These are phyloP conservation scores for Meandrusa payeni DNA, from an alignment of 2,888 invertebrate species.

Conservation along the genomic window DNA sequence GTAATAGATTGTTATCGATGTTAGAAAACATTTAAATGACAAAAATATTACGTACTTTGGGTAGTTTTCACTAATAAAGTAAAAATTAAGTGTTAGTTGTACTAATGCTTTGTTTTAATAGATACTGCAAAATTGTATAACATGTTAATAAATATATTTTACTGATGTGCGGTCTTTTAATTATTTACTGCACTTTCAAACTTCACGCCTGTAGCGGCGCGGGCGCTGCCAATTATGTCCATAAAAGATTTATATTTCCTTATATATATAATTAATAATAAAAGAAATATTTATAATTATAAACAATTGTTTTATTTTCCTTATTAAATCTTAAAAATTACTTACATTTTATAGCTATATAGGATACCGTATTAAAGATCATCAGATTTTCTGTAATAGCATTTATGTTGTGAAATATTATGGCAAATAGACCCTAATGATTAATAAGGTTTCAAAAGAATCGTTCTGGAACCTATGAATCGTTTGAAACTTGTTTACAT, in stretches of 20 bases:
- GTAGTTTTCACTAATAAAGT: constrained; percentile 30
- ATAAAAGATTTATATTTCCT: constrained; percentile 81
- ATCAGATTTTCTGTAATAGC: background rate
- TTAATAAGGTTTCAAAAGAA: no score
- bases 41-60: constrained; percentile 10
- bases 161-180: constrained; percentile 19
- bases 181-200: constrained; percentile 25
- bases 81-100: constrained; percentile 42
- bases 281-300: constrained; percentile 45
- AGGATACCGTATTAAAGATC: constrained; percentile 11
- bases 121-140: constrained; percentile 16
- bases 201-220: constrained; percentile 60
- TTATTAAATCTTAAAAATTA: constrained; percentile 74
- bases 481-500: no score
- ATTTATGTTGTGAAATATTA: background rate
- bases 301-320: constrained; percentile 51
- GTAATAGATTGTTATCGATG: background rate
- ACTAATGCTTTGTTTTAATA: constrained; percentile 39
- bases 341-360: no score
- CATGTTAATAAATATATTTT: constrained; percentile 20
- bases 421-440: no score
- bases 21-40: background rate
- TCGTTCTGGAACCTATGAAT: no score
- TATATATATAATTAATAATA: constrained; percentile 82
- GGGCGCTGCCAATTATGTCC: constrained; percentile 77